A percentile compares a stretch with the other conserved stretches of the same genome.
phyloP scores from a whole-genome alignment of 2,888 invertebrate species.

The Silvanus unidentatus region DNA sequence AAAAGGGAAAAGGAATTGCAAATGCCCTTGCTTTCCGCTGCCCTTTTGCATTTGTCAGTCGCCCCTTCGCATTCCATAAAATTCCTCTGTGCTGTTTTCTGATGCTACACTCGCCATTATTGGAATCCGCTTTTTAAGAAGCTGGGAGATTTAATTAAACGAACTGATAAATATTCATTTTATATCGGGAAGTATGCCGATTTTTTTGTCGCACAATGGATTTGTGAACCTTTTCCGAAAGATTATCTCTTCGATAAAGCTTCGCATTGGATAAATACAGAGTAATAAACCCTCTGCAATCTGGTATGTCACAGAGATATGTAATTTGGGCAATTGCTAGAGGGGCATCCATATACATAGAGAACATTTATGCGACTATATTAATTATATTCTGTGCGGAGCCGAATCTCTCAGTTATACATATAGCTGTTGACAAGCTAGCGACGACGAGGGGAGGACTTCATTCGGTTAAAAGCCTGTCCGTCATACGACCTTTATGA shows the following conservation, averaged over 20 bases:
- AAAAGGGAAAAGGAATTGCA: conserved; percentile 11
- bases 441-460: conserved; percentile 1
- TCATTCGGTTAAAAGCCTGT: conserved; percentile 21
- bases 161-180: too few species aligned
- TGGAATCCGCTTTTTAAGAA: too few species aligned
- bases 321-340: conserved; percentile 24
- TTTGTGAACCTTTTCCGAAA: too few species aligned
- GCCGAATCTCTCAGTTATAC: background rate
- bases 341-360: conserved; percentile 14
- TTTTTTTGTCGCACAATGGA: too few species aligned
- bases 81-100: too few species aligned
- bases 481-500: conserved; percentile 35
- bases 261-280: background rate
- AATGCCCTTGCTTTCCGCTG: conserved; percentile 10
- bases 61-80: too few species aligned
- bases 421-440: too few species aligned
- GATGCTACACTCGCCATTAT: too few species aligned
- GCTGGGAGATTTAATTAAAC: too few species aligned
- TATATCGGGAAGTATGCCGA: too few species aligned
- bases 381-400: conserved; percentile 8
- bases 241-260: background rate
- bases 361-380: conserved; percentile 12
- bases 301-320: conserved; percentile 19
- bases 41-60: too few species aligned
- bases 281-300: conserved; percentile 10